phyloP scores from a whole-genome alignment of 2,888 invertebrate genomes.

The Crocallis elinguaria region DNA sequence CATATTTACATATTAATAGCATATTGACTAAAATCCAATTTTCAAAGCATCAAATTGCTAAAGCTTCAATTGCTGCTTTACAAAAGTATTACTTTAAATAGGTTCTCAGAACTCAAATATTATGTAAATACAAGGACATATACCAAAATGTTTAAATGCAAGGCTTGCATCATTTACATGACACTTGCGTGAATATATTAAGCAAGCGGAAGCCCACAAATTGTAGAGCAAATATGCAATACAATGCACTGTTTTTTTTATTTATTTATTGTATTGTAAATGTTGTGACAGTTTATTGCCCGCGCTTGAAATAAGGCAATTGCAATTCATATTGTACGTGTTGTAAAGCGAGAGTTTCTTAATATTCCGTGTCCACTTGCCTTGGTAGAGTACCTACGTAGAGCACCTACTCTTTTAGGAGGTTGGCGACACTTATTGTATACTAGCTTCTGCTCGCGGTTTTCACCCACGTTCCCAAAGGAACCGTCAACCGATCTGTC shows the following conservation, averaged over 20 bases:
- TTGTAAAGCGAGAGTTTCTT: conserved; percentile 18
- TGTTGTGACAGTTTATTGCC: conserved; percentile 25
- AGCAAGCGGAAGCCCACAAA: conserved; percentile 23
- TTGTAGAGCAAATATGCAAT: conserved; percentile 9
- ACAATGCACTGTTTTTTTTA: conserved; percentile 14
- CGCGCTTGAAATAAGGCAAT: conserved; percentile 22
- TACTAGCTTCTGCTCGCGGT: too few relatives aligned
- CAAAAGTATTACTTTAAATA: background rate
- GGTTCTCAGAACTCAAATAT: background rate
- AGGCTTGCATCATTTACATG: conserved; percentile 18
- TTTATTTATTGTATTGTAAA: conserved; percentile 15
- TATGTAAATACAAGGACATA: conserved; percentile 25
- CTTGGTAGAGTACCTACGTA: background rate
- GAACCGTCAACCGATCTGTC: too few relatives aligned
- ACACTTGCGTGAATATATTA: conserved; percentile 20
- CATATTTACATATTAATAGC: too few relatives aligned
- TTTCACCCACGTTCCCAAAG: too few relatives aligned
- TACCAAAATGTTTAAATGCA: background rate
- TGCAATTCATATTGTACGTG: conserved; percentile 5
- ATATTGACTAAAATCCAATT: too few relatives aligned
- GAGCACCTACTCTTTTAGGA: background rate
- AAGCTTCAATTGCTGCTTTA: background rate
- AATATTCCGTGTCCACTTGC: conserved; percentile 12
- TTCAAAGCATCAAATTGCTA: too few relatives aligned
- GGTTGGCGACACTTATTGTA: too few relatives aligned